Evolutionary conservation across 2,888 invertebrate species (phyloP), one percentile per base, ranked within the genome.

Genomic region (Parnassius apollo): DNA sequence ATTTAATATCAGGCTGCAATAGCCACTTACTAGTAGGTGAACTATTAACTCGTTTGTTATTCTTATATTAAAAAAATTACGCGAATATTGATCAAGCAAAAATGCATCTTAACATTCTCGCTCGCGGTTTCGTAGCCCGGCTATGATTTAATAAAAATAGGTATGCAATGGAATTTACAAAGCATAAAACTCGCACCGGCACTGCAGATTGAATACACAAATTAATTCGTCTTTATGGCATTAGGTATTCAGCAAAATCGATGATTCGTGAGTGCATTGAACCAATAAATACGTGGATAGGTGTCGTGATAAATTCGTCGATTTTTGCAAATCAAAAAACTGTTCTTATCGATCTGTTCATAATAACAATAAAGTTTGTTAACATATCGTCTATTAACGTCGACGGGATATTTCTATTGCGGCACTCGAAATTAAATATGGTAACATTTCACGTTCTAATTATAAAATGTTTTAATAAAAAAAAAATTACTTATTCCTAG

Each of bases 201-300:
- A 76, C 73, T 80, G 78, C 82, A 81, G 78, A 78, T 78, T 78
- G 81, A 75, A 78, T 71, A 71, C 71, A 76, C 78, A 83, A 85
- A 87, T 83, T 78, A 82, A 85, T 82, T 81, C 81, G 78, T 80
- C 81, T 83, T 80, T 81, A 83, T 74, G 81, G 75, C 72, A 78
- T 81, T 83, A 82, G 78, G 78, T 80, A 83, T 84, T 80, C 80
- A 82, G 82, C 78, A 82, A 86, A 85, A 83, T 83, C 51, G 81
- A 81, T 78, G 76, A 84, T 82, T 81, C 85, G 83, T 83, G 88
- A 86, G 91, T 88, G 88, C 90, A 86, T 85, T 89, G 90, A 90
- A 91, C 91, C 83, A 87, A 83, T 86, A 85, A 35, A 35, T 35
- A 85, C 89, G 90, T 89, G 88, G 84, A 77, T 81, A 82, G 18